Evolutionary conservation across 2,113 vertebrate species (phyloP).

Genomic region (Geococcyx californianus): DNA sequence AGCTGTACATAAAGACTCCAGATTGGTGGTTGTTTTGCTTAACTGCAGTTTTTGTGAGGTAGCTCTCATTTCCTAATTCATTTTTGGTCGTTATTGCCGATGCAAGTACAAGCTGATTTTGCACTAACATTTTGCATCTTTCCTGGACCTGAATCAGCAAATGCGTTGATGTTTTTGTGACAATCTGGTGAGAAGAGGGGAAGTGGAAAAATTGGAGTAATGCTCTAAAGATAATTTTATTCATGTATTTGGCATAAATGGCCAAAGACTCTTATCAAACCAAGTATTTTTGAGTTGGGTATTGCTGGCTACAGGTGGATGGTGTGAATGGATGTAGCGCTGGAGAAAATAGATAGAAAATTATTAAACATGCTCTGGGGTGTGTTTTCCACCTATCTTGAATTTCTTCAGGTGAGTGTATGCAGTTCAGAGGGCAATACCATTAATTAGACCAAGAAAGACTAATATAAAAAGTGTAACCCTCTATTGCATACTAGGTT

Average conservation of each 20-base stretch:
- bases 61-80: neutral
- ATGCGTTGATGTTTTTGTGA: neutral
- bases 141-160: neutral
- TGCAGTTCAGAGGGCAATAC: conserved; percentile 50
- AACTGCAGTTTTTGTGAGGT: neutral
- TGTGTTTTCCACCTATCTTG: neutral
- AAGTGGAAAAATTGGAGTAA: neutral
- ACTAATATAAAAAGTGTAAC: neutral
- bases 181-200: neutral
- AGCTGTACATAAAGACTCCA: conserved; percentile 6
- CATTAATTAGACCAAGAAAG: conserved; percentile 45
- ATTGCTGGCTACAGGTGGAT: neutral
- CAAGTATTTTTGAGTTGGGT: neutral
- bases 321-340: neutral
- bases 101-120: neutral
- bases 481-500: neutral
- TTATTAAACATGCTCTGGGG: neutral
- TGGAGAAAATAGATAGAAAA: neutral
- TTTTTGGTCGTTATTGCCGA: neutral
- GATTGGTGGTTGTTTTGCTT: conserved; percentile 2
- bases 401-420: conserved; percentile 4
- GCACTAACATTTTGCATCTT: neutral
- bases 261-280: neutral
- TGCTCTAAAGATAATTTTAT: neutral
- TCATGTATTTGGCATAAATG: neutral